Conservation (phyloP, 2,113 vertebrate species). For the Myrmecobius fasciatus region DNA sequence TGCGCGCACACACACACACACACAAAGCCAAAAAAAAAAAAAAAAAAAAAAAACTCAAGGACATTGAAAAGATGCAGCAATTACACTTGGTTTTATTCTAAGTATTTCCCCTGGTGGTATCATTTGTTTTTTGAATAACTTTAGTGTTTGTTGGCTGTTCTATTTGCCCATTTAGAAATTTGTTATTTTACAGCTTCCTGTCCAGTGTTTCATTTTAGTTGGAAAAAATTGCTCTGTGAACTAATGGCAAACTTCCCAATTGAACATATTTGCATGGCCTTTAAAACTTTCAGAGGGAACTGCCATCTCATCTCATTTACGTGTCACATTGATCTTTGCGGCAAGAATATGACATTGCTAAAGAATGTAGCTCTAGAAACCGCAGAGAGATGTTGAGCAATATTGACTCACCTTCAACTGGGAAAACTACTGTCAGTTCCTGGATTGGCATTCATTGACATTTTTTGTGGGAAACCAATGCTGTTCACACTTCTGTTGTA, state of each 20-base stretch:
- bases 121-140: constrained; percentile 38
- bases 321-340: constrained; percentile 44
- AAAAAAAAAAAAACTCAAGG: constrained; percentile 25
- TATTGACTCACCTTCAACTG: constrained; percentile 55
- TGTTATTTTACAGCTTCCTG: constrained; percentile 28
- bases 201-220: constrained; percentile 22
- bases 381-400: constrained; percentile 50
- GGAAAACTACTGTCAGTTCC: constrained; percentile 53
- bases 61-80: neutral
- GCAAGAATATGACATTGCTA: constrained; percentile 51
- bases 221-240: neutral
- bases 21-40: neutral
- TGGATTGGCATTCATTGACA: constrained; percentile 39
- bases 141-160: neutral
- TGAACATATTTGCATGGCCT: constrained; percentile 54
- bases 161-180: neutral
- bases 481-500: constrained; percentile 44
- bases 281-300: constrained; percentile 50
- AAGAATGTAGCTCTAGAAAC: constrained; percentile 37
- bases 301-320: constrained; percentile 43
- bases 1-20: neutral
- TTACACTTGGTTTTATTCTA: constrained; percentile 1
- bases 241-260: constrained; percentile 58
- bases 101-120: neutral
- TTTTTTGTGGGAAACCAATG: constrained; percentile 37